phyloP scores from a whole-genome alignment of 2,113 vertebrate species.

The Myotis davidii region DNA sequence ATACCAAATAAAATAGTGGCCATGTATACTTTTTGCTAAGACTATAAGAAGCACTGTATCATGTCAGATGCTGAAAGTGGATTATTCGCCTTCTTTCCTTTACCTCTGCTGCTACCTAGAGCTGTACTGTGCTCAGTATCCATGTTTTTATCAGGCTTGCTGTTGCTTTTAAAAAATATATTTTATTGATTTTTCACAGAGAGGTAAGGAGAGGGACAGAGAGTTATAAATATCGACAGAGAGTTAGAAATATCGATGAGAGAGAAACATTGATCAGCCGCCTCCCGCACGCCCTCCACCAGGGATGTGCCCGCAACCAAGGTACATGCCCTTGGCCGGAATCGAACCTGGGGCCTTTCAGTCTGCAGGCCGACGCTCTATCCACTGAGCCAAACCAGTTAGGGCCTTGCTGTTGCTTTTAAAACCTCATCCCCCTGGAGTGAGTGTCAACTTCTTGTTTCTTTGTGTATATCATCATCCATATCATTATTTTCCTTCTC shows the following conservation, averaged over 20 bases:
- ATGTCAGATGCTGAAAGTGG: not conserved
- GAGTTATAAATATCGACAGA: no score
- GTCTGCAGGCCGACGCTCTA: no score
- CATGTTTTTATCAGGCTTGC: not conserved
- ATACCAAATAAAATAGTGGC: not conserved
- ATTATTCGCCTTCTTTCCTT: not conserved
- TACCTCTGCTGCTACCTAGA: not conserved
- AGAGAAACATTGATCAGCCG: no score
- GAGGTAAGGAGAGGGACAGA: no score
- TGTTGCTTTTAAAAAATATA: not conserved
- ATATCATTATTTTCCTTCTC: not conserved
- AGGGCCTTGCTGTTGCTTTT: not conserved
- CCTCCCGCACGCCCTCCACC: no score
- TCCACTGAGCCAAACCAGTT: no score
- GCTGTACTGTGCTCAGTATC: not conserved
- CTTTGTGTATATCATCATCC: conserved; percentile 13
- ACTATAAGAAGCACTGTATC: not conserved
- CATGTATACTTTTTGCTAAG: not conserved
- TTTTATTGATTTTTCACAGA: no score
- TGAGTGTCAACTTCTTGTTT: not conserved
- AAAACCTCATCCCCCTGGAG: not conserved
- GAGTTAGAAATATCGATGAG: no score
- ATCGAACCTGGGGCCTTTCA: no score
- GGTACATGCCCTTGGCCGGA: no score
- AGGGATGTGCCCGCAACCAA: no score